These are phyloP conservation scores for Luperina nickerlii DNA, from an alignment of 2,888 invertebrate species.

Conservation along the genomic window DNA sequence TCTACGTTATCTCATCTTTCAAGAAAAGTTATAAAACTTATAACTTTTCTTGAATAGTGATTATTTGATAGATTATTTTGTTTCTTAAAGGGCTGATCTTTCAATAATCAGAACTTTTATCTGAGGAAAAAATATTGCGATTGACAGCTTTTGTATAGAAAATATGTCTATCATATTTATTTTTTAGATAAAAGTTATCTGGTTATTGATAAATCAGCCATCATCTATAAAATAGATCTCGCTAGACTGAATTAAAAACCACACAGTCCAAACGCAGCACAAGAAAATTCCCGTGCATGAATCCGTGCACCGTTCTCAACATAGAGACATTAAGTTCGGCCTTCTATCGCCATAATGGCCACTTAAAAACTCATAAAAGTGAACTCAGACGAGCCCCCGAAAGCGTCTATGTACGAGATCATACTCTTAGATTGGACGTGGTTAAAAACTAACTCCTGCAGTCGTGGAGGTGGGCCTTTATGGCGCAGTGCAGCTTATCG, in stretches of 20 bases:
- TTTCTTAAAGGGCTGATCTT: background rate
- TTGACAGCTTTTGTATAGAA: background rate
- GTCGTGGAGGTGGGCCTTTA: conserved; percentile 61
- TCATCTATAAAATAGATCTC: background rate
- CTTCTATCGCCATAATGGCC: conserved; percentile 83
- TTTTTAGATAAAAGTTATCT: background rate
- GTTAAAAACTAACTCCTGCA: conserved; percentile 59
- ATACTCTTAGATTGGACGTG: conserved; percentile 66
- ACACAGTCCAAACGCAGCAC: conserved; percentile 72
- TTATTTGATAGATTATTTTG: too few relatives aligned
- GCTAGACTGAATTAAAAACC: background rate
- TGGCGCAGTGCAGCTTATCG: conserved; percentile 64
- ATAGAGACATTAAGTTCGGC: conserved; percentile 83
- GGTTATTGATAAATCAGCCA: background rate
- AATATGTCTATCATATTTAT: background rate
- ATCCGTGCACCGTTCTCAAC: conserved; percentile 67
- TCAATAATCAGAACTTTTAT: background rate
- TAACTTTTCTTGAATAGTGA: background rate
- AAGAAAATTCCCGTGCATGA: conserved; percentile 66
- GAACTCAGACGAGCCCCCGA: conserved; percentile 76
- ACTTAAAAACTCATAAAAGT: conserved; percentile 88
- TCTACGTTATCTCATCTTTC: background rate
- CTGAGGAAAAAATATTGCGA: background rate
- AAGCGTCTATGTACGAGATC: conserved; percentile 73
- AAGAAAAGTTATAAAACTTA: background rate